Conservation (phyloP, 2,888 invertebrate genomes). For the Pharmacophagus antenor region DNA sequence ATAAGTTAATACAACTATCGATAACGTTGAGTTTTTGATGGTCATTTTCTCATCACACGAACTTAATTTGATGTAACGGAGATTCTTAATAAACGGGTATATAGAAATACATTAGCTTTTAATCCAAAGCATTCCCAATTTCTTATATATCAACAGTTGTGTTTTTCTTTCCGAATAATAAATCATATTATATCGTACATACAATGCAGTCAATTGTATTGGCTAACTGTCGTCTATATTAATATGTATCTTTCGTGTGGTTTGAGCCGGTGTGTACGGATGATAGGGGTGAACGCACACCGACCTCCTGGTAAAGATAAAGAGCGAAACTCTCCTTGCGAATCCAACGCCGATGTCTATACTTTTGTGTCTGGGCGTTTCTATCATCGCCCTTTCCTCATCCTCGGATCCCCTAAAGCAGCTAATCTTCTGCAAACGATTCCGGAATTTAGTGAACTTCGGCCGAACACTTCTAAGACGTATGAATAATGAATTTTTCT, state of each 20-base stretch:
- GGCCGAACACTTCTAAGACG: conserved; percentile 50
- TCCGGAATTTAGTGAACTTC: conserved; percentile 52
- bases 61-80: neutral
- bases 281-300: conserved; percentile 72
- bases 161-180: neutral
- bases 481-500: conserved; percentile 40
- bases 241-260: conserved; percentile 64
- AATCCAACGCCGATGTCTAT: conserved; percentile 69
- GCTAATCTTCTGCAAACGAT: conserved; percentile 54
- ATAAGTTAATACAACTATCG: neutral
- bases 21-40: neutral
- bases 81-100: neutral
- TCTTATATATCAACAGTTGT: neutral
- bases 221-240: conserved; percentile 48
- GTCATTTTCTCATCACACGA: neutral
- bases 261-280: conserved; percentile 68
- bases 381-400: conserved; percentile 55
- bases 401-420: conserved; percentile 53
- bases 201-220: neutral
- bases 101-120: neutral
- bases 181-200: neutral
- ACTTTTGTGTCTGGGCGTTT: conserved; percentile 63
- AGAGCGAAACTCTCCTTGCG: conserved; percentile 65
- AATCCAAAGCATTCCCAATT: neutral
- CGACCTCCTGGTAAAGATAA: conserved; percentile 65